phyloP scores from a whole-genome alignment of 2,888 invertebrate genomes.

The Trissolcus brochymenae region DNA sequence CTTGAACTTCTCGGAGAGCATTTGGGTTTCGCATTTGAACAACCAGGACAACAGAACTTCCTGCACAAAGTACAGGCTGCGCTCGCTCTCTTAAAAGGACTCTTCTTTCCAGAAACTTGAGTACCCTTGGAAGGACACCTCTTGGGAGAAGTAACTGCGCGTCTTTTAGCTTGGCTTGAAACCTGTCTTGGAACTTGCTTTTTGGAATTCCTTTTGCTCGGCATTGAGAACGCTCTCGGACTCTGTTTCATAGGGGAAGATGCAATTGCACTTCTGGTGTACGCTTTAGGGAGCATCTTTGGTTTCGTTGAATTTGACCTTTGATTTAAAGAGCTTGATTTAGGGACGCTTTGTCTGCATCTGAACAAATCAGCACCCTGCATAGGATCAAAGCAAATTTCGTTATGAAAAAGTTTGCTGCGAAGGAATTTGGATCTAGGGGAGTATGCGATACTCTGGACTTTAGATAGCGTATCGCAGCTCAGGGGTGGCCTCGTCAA shows the following conservation, averaged over 20 bases:
- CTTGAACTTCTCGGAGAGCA: constrained; percentile 4
- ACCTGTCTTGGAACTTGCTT: neutral
- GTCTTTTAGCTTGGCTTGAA: too few species aligned
- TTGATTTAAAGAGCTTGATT: neutral
- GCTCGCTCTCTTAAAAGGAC: constrained; percentile 25
- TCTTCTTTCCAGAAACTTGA: constrained; percentile 17
- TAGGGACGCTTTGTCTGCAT: too few species aligned
- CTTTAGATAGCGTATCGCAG: constrained; percentile 63
- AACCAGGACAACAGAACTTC: constrained; percentile 30
- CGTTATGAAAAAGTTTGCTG: constrained; percentile 16
- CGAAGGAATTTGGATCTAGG: constrained; percentile 69
- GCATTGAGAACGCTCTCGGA: neutral
- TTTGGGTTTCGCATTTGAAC: constrained; percentile 1
- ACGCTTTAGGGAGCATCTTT: neutral
- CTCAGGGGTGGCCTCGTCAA: constrained; percentile 58
- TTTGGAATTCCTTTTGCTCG: neutral
- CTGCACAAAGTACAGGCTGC: constrained; percentile 20
- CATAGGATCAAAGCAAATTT: too few species aligned
- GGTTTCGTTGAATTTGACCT: too few species aligned
- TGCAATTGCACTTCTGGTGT: neutral
- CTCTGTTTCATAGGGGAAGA: neutral
- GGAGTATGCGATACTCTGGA: constrained; percentile 64
- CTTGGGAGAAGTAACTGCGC: too few species aligned
- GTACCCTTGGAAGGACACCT: neutral
- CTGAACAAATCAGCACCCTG: too few species aligned